Conservation (phyloP, 2,113 vertebrate species). For the Pelusios castaneus region DNA sequence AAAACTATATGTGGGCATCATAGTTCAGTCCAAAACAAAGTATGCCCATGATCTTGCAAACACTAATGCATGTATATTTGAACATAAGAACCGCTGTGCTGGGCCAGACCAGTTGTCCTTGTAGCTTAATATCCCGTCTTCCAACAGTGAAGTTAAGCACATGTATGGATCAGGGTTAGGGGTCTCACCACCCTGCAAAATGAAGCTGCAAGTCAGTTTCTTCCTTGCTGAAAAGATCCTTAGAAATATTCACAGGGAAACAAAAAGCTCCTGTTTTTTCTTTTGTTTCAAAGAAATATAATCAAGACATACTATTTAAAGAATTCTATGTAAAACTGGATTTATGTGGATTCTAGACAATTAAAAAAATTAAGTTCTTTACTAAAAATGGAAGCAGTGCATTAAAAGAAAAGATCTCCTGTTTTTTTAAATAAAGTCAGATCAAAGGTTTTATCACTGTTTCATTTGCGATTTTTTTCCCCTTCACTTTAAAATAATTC, state of each 20-base stretch:
- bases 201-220: background rate
- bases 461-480: background rate
- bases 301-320: background rate
- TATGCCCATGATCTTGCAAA: background rate
- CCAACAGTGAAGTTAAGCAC: background rate
- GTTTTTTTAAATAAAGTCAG: background rate
- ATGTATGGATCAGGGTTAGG: background rate
- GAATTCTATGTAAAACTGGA: background rate
- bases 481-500: conserved; percentile 42
- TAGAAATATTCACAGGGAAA: background rate
- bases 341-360: background rate
- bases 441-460: background rate
- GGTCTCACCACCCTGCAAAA: background rate
- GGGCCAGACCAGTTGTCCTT: background rate
- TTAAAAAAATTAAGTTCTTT: background rate
- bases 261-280: background rate
- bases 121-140: background rate
- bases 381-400: background rate
- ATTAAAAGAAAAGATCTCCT: background rate
- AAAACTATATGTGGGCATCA: background rate
- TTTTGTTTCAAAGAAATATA: background rate
- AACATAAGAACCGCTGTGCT: background rate
- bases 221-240: background rate
- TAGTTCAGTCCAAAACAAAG: background rate
- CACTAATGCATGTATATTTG: background rate